A percentile compares a stretch with the other conserved stretches of the same genome.
Evolutionary conservation across 1,140 invertebrate genomes (phyloP).

Genomic region (Holotrichia oblita): DNA sequence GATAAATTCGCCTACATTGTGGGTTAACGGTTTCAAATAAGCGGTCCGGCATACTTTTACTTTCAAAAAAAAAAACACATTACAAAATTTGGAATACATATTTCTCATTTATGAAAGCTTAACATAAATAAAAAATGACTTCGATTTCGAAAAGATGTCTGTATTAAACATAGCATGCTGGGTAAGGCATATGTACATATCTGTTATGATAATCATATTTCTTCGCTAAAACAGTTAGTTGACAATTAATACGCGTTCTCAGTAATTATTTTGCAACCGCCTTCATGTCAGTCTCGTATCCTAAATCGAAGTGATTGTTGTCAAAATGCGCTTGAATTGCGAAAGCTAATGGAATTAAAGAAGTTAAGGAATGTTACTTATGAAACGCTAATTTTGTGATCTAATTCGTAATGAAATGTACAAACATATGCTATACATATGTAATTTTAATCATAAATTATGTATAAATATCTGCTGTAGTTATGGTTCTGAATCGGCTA

Average conservation of each 20-base stretch:
- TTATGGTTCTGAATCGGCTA: too few relatives aligned
- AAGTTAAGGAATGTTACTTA: not conserved
- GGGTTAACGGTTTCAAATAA: not conserved
- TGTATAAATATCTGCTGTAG: too few relatives aligned
- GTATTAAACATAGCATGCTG: too few relatives aligned
- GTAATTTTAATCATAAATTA: too few relatives aligned
- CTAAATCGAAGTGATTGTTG: not conserved
- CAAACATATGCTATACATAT: too few relatives aligned
- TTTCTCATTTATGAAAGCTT: not conserved
- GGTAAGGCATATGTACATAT: too few relatives aligned
- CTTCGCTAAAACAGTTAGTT: too few relatives aligned
- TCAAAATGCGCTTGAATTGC: not conserved
- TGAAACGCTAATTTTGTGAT: not conserved
- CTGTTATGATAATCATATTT: too few relatives aligned
- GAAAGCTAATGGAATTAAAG: not conserved
- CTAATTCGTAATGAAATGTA: not conserved
- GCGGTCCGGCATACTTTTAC: not conserved
- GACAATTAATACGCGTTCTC: too few relatives aligned
- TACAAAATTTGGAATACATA: constrained; percentile 2
- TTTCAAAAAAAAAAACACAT: not conserved
- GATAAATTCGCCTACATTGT: not conserved
- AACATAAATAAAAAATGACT: not conserved
- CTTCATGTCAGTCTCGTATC: not conserved
- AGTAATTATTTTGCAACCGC: too few relatives aligned
- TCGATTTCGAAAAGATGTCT: not conserved